phyloP scores from a whole-genome alignment of 1,140 invertebrate genomes.

The Heliconius eleuchia region DNA sequence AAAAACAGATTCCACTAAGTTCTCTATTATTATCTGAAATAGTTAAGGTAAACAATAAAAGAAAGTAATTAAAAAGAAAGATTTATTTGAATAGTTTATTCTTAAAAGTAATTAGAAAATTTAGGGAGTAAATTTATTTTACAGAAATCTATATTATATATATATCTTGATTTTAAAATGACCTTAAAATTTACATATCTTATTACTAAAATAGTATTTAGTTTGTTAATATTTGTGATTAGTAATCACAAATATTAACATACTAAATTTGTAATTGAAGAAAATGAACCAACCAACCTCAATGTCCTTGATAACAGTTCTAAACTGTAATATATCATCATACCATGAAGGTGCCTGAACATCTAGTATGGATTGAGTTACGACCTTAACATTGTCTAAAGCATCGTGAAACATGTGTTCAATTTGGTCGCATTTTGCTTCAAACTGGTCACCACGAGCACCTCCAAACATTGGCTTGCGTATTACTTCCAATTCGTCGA shows the following conservation, averaged over 20 bases:
- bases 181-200: too few species aligned
- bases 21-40: constrained; percentile 84
- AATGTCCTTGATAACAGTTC: constrained; percentile 84
- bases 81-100: too few species aligned
- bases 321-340: constrained; percentile 88
- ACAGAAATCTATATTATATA: too few species aligned
- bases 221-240: too few species aligned
- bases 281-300: constrained; percentile 75
- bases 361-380: constrained; percentile 86
- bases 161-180: too few species aligned
- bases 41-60: not conserved
- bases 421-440: constrained; percentile 86
- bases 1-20: constrained; percentile 86
- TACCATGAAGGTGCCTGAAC: constrained; percentile 87
- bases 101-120: too few species aligned
- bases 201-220: not conserved
- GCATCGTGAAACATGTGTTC: constrained; percentile 88
- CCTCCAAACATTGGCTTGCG: constrained; percentile 84
- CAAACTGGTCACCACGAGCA: constrained; percentile 86
- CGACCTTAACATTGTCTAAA: constrained; percentile 83
- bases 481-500: constrained; percentile 84
- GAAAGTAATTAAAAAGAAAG: too few species aligned
- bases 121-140: too few species aligned
- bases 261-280: not conserved
- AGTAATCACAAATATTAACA: not conserved